phyloP scores from a whole-genome alignment of 2,113 vertebrate species.

The Stegostoma tigrinum region DNA sequence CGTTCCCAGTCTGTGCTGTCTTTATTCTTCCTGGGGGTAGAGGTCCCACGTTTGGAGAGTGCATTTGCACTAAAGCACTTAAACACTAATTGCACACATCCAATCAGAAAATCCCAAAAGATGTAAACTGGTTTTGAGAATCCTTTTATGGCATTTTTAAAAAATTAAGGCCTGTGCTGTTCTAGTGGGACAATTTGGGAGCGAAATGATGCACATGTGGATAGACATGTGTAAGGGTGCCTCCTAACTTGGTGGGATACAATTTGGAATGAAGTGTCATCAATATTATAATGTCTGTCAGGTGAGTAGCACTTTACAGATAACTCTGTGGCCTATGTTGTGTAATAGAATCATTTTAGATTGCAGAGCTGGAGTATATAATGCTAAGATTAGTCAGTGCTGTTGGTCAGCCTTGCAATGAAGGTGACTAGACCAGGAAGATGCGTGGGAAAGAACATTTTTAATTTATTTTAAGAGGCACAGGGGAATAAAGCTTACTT shows the following conservation, averaged over 20 bases:
- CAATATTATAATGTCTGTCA: not conserved
- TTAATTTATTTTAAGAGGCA: not conserved
- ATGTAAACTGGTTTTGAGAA: not conserved
- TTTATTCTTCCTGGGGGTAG: not conserved
- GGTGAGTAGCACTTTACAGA: not conserved
- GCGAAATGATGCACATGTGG: not conserved
- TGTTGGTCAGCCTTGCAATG: not conserved
- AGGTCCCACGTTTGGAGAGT: not conserved
- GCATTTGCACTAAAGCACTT: not conserved
- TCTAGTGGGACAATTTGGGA: not conserved
- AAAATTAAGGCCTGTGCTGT: not conserved
- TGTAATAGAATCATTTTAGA: not conserved
- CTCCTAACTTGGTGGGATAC: not conserved
- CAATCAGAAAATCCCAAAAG: not conserved
- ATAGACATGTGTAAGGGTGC: not conserved
- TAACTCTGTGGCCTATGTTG: not conserved
- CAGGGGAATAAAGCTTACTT: not conserved
- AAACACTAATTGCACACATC: not conserved
- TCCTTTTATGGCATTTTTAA: not conserved
- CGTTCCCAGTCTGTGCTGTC: not conserved
- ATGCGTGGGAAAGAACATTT: not conserved
- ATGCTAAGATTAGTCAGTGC: not conserved
- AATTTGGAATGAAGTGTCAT: not conserved
- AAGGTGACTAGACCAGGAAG: not conserved
- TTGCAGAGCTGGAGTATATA: not conserved